Evolutionary conservation across 2,113 vertebrate genomes (phyloP).

Genomic region (Grallaria varia): DNA sequence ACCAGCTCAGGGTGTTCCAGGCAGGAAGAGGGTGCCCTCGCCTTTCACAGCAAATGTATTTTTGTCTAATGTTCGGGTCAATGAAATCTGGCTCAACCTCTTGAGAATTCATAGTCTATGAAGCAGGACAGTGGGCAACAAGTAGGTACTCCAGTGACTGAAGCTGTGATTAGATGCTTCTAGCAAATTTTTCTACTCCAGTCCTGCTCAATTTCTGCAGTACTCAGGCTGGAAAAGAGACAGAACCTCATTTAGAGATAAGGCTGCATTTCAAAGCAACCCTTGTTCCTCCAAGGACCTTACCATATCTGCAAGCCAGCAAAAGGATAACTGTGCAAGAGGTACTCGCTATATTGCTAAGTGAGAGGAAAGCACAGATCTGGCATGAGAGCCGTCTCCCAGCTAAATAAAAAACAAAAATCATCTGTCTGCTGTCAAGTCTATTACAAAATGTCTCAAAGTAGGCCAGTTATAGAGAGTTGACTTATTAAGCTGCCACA

Average conservation of each 20-base stretch:
- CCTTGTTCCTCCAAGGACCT: neutral
- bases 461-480: neutral
- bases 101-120: neutral
- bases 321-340: neutral
- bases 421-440: neutral
- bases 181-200: neutral
- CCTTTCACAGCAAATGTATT: neutral
- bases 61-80: neutral
- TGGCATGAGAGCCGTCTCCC: neutral
- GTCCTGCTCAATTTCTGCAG: neutral
- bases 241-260: neutral
- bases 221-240: neutral
- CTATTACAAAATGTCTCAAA: neutral
- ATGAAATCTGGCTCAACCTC: neutral
- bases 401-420: neutral
- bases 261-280: slow-evolving; percentile 15
- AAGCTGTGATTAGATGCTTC: neutral
- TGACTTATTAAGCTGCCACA: neutral
- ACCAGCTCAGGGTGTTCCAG: neutral
- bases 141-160: neutral
- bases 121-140: neutral
- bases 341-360: neutral
- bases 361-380: neutral
- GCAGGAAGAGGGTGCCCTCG: slow-evolving; percentile 14
- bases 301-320: neutral